Evolutionary conservation across 2,888 invertebrate genomes (phyloP), one percentile per base, ranked within the genome.

Genomic region (Trissolcus brochymenae): DNA sequence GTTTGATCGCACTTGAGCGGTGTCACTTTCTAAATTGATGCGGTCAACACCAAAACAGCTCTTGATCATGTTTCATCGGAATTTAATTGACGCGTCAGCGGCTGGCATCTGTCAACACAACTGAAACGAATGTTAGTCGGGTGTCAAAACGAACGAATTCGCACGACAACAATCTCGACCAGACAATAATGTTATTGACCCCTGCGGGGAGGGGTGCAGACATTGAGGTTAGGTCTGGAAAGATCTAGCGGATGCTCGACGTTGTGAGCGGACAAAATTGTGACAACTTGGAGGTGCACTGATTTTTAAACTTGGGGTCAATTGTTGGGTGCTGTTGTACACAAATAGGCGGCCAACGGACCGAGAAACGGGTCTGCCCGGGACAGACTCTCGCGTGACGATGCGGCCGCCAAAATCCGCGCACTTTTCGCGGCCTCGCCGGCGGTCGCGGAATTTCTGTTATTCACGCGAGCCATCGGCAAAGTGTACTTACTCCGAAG

Each of bases 401-500:
- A 41, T 19, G 57, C 57, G 71, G 57, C 41, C 49, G 54, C 49
- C 25, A 55, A 62, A 35, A 17, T 51, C 51, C 17, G 19, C 41
- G 41, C 56, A 56, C 56, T 40, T 14, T 59, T 25, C 21, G 29
- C 51, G 62, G 53, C 17, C 0, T 16, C 9, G 41, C 40, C 57
- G 57, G 50, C 21, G 19, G 41, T 14, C 6, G 53, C 17, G 9
- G 13, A 35, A 35, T 14, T 21, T 16, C 0, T 14, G 1, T 17
- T 0, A 6, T 6, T 1, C 21, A 16, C 6, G 1, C 25, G 16
- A 14, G 13, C 6, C 56, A 25, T 7, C 40, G 35, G 13, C 9
- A n/a, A 25, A 14, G 65, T 80, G 25, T 87, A 92, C 94, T 94
- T 91, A 95, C 95, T 92, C 94, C 93, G 91, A 92, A 88, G 90